Base-by-base conservation (phyloP, 2,797 vertebrate species). In the Amblyraja radiata region DNA sequence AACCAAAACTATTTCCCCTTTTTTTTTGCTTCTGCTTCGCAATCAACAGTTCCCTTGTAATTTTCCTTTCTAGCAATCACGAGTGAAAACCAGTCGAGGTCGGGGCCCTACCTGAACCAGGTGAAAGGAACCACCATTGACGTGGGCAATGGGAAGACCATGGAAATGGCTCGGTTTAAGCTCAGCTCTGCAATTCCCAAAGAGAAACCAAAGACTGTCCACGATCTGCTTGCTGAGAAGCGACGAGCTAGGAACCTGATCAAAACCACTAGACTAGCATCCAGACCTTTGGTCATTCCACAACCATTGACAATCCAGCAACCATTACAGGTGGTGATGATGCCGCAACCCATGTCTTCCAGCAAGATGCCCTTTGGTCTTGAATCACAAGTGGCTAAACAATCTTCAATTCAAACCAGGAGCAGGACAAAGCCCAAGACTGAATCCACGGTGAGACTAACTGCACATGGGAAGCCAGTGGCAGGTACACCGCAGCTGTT, bases 151-250 rank as follows among this genome's bases (percentile, higher is more conserved):
- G 46, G 71, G 0, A 10, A 58, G 39, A 46, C 36, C 21, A 58
- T 92, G 90, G 90, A 54, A 11, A 25, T 92, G 68, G 58, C 5
- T 8, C 68, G 6, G 10, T 76, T 92, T 76, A 46, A 73, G 21
- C 21, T 58, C 10, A 63, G 93, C 10, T 36, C 91, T 0, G 25
- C 73, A 1, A 94, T 2, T 83, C 93, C 95, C 0, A 93, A 93
- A 61, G 94, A 94, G 1, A 97, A 96, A 36, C 94, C 94, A 0
- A 97, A 96, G 95, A 97, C 97, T 0, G 97, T 97, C 84, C 96
- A 94, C 0, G 95, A 96, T 58, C 93, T 97, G 2, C 96, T 98
- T 36, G 93, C 94, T 6, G 96, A 97, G 93, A 95, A 96, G 77
- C 94, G 96, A 1, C 94, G 46, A 21, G 46, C 54, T 7, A 65